Base-by-base conservation (phyloP, 2,797 vertebrate species). In the Spinus olivaceus region DNA sequence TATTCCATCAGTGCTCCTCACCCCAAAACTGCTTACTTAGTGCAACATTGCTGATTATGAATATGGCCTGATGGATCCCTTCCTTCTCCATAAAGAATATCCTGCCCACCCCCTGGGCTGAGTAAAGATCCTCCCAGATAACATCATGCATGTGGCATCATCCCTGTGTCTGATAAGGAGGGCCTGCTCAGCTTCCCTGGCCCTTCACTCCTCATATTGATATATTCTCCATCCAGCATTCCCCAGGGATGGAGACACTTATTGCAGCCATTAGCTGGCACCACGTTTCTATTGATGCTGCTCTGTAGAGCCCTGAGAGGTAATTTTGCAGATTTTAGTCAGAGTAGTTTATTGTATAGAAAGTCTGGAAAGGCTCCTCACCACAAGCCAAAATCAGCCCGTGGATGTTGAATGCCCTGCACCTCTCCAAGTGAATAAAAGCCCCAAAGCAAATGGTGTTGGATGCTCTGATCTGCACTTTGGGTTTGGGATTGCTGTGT, bases 241-340 rank as follows among this genome's bases (percentile, higher is more conserved):
- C 97, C 94, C 97, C 32, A n/a, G 96, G 93, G 97, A 94, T 81
- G 90, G 84, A 97, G 92, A 85, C 92, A 92, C 61, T 94, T 94
- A 95, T 54, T 94, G 91, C 88, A 97, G 95, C 96, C 96, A 97
- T 97, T 97, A 97, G 93, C 96, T 96, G 97, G 97, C 97, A 97
- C 96, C 96, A 95, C 72, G 14, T 91, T 94, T 96, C 95, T 97
- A 88, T 97, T 82, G 96, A 97, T 86, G 92, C 74, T 76, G 5
- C 80, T 32, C 81, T 86, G 79, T 2, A 81, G 78, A 92, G 95
- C 94, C 96, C 90, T 82, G 86, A 95, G 96, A 97, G 92, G 92
- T 95, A 92, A 93, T 96, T 97, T 77, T 95, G 87, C 86, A 94
- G 94, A 79, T 92, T 97, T 96, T 90, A 96, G 93, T 88, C 86